phyloP scores from a whole-genome alignment of 1,140 invertebrate genomes.

The Camponotus vicinus region DNA sequence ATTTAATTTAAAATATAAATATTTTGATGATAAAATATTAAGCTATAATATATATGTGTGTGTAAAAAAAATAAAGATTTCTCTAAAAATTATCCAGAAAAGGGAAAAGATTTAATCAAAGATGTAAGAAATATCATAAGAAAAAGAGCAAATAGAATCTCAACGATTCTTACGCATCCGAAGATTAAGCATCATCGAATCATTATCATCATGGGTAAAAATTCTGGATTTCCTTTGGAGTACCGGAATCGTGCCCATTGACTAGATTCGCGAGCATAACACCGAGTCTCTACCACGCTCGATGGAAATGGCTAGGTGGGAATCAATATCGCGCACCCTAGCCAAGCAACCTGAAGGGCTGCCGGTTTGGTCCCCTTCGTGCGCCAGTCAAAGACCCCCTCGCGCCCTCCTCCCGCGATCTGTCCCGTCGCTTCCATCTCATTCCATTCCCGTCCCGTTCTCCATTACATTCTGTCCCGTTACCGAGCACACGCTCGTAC shows the following conservation, averaged over 20 bases:
- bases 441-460: conserved; percentile 40
- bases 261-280: conserved; percentile 27
- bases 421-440: background rate
- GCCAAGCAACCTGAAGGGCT: conserved; percentile 70
- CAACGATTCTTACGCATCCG: too few relatives aligned
- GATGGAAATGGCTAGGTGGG: conserved; percentile 69
- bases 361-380: conserved; percentile 69
- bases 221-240: conserved; percentile 1
- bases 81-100: too few relatives aligned
- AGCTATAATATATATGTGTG: too few relatives aligned
- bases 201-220: background rate
- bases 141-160: too few relatives aligned
- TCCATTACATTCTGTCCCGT: conserved; percentile 52
- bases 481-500: conserved; percentile 19
- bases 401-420: background rate
- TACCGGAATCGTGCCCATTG: conserved; percentile 28
- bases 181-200: too few relatives aligned
- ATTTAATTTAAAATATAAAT: too few relatives aligned
- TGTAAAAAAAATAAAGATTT: too few relatives aligned
- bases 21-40: too few relatives aligned
- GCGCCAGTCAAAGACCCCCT: conserved; percentile 73
- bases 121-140: too few relatives aligned
- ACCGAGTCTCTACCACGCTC: conserved; percentile 8
- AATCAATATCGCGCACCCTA: conserved; percentile 80
- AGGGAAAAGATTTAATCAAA: too few relatives aligned